Conservation (phyloP, 2,888 invertebrate species). For the Oscheius sp. region DNA sequence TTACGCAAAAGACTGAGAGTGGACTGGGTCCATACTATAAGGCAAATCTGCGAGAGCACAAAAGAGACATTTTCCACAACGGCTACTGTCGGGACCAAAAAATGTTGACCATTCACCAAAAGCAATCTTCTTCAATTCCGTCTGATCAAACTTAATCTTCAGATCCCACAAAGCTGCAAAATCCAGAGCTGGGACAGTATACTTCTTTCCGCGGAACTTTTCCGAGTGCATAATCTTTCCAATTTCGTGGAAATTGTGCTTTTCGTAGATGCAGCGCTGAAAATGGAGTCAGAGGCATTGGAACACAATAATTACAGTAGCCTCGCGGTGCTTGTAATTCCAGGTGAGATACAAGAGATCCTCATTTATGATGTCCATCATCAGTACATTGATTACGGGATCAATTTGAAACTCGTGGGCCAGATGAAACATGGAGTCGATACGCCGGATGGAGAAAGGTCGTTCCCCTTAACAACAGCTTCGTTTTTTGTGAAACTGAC, state of each 20-base stretch:
- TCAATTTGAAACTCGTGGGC: conserved; percentile 20
- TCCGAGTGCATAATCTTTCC: conserved; percentile 15
- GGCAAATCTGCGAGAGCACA: conserved; percentile 18
- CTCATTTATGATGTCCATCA: conserved; percentile 5
- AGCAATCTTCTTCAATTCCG: neutral
- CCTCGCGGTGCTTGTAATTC: conserved; percentile 23
- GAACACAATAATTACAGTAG: neutral
- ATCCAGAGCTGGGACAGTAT: conserved; percentile 18
- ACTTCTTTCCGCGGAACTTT: conserved; percentile 30
- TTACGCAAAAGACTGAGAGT: neutral
- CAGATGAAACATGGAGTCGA: conserved; percentile 22
- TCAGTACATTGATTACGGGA: conserved; percentile 6
- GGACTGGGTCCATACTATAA: neutral
- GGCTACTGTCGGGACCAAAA: neutral
- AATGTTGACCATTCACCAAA: neutral
- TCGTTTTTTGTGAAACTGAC: neutral
- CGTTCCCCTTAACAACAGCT: neutral
- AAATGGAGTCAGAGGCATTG: neutral
- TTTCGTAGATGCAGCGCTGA: conserved; percentile 20
- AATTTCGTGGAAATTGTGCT: conserved; percentile 3
- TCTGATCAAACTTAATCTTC: neutral
- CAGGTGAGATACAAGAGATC: conserved; percentile 19
- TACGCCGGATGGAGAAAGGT: neutral
- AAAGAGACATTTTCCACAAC: conserved; percentile 11
- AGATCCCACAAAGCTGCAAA: conserved; percentile 22